A percentile compares a stretch with the other conserved stretches of the same genome.
These are phyloP conservation scores for Drosophila falleni DNA, from an alignment of 2,888 invertebrate species.

Conservation along the genomic window DNA sequence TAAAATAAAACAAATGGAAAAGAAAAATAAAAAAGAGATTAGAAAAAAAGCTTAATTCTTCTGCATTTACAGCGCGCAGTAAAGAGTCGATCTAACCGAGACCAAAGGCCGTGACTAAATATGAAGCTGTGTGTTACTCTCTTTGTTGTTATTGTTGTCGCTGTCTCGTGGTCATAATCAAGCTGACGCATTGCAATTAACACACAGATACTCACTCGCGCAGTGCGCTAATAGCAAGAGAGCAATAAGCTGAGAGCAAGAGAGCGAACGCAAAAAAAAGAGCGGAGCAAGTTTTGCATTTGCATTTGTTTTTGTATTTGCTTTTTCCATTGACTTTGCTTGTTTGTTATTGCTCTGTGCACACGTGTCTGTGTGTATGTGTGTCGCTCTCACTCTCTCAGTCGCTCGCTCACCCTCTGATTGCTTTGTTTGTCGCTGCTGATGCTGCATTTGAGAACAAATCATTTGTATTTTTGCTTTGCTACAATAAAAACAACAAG, in stretches of 20 bases:
- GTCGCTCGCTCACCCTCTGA: not conserved
- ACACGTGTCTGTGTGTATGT: conserved; percentile 13
- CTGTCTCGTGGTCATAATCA: conserved; percentile 56
- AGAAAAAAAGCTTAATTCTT: not conserved
- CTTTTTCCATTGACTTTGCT: conserved; percentile 42
- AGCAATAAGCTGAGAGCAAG: not conserved
- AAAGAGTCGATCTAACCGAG: conserved; percentile 5
- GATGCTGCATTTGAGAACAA: conserved; percentile 31
- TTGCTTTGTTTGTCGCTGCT: conserved; percentile 30
- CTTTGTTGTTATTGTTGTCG: conserved; percentile 6
- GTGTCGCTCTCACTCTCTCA: conserved; percentile 14
- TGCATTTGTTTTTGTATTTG: conserved; percentile 22
- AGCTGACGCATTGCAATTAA: conserved; percentile 69
- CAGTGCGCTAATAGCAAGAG: conserved; percentile 3
- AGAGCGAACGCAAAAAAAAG: conserved; percentile 9
- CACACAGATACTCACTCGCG: conserved; percentile 38
- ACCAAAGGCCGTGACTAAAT: conserved; percentile 14
- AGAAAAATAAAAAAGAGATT: too few relatives aligned
- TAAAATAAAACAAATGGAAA: not conserved
- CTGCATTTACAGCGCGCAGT: not conserved
- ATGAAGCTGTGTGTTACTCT: conserved; percentile 8
- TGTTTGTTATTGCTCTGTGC: conserved; percentile 40
- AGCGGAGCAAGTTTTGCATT: conserved; percentile 9
- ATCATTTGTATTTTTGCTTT: conserved; percentile 24
- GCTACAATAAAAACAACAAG: conserved; percentile 33